Base-by-base conservation (phyloP, 2,797 vertebrate genomes). In the Eleutherodactylus coqui region DNA sequence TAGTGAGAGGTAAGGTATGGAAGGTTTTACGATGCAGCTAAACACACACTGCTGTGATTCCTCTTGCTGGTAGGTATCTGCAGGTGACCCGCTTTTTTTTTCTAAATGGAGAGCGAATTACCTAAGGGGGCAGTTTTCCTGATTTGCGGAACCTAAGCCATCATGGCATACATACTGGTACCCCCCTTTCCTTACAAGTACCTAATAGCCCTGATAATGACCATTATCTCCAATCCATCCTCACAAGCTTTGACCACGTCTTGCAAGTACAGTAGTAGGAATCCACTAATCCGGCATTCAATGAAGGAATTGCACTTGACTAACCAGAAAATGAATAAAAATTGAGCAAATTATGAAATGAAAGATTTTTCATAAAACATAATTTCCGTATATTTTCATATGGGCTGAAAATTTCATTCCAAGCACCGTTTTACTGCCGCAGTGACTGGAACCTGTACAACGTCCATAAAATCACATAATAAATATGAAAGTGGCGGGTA, bases 391-490 rank as follows among this genome's bases (percentile, higher is more conserved):
- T 72, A 72, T 72, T 72, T 72, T 72, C 36, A 11, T 72, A 70
- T 11, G 36, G 43, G 38, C 24, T 24, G 38, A 43, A 43, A 72
- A 72, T 41, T 41, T 72, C 16, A 70, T 6, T 64, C 60, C 8
- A 19, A 69, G 67, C 36, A 19, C 9, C 4, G 38, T 43, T 72
- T 72, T 72, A 72, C 8, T 41, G 38, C 69, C 1, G 38, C 38
- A 72, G 24, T 41, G 60, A 64, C 62, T 49, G 34, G 34, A 67
- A 55, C 27, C 16, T 32, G 75, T 49, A 41, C 21, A 67, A 21
- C 9, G 32, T 70, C 21, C 72, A 75, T 84, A 49, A 32, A 75
- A 49, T 62, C 60, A 85, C 60, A 73, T 85, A 58, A 79, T 80
- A 79, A 73, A 85, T 80, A 55, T 47, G 38, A 14, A 53, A 72